Evolutionary conservation across 2,797 vertebrate genomes (phyloP).

Genomic region (Poliocrania exsul): DNA sequence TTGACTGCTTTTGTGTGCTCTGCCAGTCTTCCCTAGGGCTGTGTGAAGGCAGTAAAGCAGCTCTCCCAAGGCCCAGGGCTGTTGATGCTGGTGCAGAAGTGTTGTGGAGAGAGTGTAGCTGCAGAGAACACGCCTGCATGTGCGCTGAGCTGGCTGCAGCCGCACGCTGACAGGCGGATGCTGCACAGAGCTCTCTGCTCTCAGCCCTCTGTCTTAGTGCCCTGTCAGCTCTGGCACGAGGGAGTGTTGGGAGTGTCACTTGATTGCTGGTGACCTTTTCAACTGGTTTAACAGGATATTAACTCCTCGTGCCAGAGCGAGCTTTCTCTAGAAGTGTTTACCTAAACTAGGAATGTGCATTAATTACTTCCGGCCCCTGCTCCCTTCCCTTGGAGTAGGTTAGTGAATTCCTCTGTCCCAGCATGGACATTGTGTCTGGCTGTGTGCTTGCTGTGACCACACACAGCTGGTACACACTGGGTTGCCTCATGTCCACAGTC

Average conservation of each 20-base stretch:
- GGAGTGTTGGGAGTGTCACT: constrained; percentile 28
- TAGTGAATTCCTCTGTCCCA: not conserved
- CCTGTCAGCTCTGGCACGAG: not conserved
- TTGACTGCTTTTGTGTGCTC: not conserved
- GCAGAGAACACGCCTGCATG: fast-evolving
- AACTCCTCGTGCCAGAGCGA: not conserved
- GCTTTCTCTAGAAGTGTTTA: constrained; percentile 45
- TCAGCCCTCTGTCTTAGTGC: not conserved
- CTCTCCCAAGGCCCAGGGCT: not conserved
- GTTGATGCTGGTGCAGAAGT: not conserved
- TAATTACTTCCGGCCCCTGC: not conserved
- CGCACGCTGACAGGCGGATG: fast-evolving
- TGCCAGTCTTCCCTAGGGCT: not conserved
- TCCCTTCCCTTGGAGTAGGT: not conserved
- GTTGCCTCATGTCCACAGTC: fast-evolving
- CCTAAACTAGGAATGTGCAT: constrained; percentile 29
- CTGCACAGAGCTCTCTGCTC: not conserved
- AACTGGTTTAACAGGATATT: constrained; percentile 52
- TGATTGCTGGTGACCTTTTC: constrained; percentile 49
- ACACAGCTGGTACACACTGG: not conserved
- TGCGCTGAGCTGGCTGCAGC: fast-evolving
- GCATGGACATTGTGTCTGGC: not conserved
- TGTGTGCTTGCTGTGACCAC: fast-evolving
- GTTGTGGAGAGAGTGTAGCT: not conserved
- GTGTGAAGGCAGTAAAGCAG: not conserved